Evolutionary conservation across 2,888 invertebrate species (phyloP), one percentile per base, ranked within the genome.

Genomic region (Sesamia inferens): DNA sequence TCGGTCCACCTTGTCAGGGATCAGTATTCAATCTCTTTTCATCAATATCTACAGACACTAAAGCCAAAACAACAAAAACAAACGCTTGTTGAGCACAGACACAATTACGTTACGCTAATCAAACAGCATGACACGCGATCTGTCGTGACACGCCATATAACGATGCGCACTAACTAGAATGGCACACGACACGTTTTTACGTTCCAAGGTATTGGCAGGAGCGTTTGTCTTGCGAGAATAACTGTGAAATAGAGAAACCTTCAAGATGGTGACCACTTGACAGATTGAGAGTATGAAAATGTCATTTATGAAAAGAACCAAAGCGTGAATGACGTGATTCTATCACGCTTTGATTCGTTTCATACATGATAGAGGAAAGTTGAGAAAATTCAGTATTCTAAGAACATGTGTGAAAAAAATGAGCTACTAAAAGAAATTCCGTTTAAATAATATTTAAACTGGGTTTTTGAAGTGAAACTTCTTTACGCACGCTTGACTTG

Each of bases 111-210:
- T 79, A 67, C 79, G 68, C 88, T 88, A 88, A 89, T 89, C 87
- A 89, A 90, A 90, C 82, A 83, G 57, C 22, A 19, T 55, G 83
- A 58, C 92, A 92, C 92, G 92, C 91, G 82, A 91, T 78, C 72
- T 90, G 80, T 83, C 92, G 92, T 92, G 91, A 76, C 74, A 74
- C 19, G 48, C 68, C 68, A 78, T 68, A 76, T 86, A 84, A 87
- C 82, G 79, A 78, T 79, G 81, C 72, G 71, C 58, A 57, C 77
- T 90, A 90, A 91, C 91, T 88, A 91, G 90, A 82, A 78, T 62
- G 24, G 65, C 66, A 67, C 90, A 91, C 89, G 91, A 83, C 64
- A 87, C 16, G 39, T 57, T 78, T 77, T 76, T 77, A 48, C 24
- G 71, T 64, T 48, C 54, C 71, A 68, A 42, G 39, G 39, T 73